A percentile compares a stretch with the other conserved stretches of the same genome.
These are phyloP conservation scores for Spermophilus dauricus DNA, from an alignment of 2,113 vertebrate genomes.

Conservation along the genomic window DNA sequence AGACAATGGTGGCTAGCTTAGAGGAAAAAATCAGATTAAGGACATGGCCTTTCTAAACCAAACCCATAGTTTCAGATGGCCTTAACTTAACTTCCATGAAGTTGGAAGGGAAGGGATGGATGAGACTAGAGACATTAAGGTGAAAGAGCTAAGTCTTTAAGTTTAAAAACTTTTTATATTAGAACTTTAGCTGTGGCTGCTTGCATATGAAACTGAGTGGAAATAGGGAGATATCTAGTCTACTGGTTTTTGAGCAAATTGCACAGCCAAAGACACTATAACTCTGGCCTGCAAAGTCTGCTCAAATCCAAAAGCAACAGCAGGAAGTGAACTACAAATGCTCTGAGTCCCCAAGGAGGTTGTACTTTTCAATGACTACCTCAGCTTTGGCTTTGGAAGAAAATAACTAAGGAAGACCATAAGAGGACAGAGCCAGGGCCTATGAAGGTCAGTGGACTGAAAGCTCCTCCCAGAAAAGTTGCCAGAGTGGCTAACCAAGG, in stretches of 20 bases:
- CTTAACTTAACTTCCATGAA: not conserved
- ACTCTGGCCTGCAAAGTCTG: not conserved
- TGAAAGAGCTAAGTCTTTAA: not conserved
- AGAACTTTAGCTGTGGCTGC: not conserved
- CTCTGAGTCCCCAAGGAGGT: not conserved
- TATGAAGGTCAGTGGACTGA: not conserved
- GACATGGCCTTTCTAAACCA: not conserved
- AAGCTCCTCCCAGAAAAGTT: not conserved
- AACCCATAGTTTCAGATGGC: not conserved
- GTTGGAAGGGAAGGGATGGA: not conserved
- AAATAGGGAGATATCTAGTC: not conserved
- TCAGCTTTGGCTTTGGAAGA: not conserved
- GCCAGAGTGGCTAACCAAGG: not conserved
- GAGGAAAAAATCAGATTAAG: not conserved
- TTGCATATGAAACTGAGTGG: not conserved
- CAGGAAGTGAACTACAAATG: not conserved
- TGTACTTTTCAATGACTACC: not conserved
- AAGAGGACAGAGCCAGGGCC: not conserved
- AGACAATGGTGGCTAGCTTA: not conserved
- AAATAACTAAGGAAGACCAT: not conserved
- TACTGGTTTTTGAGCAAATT: not conserved
- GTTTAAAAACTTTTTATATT: not conserved
- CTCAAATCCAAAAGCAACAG: not conserved
- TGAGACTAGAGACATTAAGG: not conserved
- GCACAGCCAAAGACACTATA: not conserved